A percentile compares a stretch with the other conserved stretches of the same genome.
phyloP scores from a whole-genome alignment of 1,140 invertebrate species.

The Drosophila mayri region DNA sequence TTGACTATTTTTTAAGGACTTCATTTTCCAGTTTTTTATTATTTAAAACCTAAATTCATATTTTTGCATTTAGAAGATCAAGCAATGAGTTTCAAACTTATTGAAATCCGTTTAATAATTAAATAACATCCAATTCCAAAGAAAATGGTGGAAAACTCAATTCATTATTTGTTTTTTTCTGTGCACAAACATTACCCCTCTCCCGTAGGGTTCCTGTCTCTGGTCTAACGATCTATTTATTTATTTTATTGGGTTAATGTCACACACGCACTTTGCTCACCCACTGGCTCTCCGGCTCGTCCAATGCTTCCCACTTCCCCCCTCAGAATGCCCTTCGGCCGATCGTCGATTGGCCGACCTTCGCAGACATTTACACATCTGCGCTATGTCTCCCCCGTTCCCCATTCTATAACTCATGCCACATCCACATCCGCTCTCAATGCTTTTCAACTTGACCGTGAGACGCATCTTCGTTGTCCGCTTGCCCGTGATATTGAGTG shows the following conservation, averaged over 20 bases:
- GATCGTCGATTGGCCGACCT: conserved; percentile 45
- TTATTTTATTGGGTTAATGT: conserved; percentile 82
- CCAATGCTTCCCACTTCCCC: conserved; percentile 5
- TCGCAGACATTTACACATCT: conserved; percentile 52
- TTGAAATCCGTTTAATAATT: too few species aligned
- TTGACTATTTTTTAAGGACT: too few species aligned
- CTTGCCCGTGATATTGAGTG: conserved; percentile 65
- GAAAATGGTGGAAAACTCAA: background rate
- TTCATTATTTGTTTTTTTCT: background rate
- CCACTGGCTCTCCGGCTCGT: conserved; percentile 8
- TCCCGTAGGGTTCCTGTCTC: conserved; percentile 44
- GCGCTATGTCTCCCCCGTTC: conserved; percentile 17
- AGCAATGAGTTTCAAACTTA: too few species aligned
- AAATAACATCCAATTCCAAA: background rate
- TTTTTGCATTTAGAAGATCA: too few species aligned
- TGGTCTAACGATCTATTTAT: conserved; percentile 28
- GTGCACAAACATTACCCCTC: conserved; percentile 6
- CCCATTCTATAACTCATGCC: conserved; percentile 25
- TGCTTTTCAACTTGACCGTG: conserved; percentile 82
- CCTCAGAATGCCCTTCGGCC: conserved; percentile 26
- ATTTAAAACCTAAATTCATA: too few species aligned
- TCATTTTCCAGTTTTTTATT: too few species aligned
- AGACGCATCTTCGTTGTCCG: conserved; percentile 56
- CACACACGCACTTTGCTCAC: conserved; percentile 53
- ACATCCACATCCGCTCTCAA: conserved; percentile 72